phyloP scores from a whole-genome alignment of 2,797 vertebrate species.

The Acanthopagrus latus region DNA sequence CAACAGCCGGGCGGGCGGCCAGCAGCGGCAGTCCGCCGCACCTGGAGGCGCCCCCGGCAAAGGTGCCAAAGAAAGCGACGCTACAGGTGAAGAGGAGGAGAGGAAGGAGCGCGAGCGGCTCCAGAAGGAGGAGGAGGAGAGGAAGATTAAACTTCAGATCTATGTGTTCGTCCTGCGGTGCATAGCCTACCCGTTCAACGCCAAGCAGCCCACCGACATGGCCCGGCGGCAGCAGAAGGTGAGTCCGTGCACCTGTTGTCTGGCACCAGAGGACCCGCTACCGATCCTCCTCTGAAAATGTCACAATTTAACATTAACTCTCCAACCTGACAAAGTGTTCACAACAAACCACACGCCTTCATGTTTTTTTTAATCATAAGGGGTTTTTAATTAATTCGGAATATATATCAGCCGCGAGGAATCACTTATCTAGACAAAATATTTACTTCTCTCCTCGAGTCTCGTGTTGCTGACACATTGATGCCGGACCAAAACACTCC shows the following conservation, averaged over 20 bases:
- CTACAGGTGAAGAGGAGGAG: constrained; percentile 76
- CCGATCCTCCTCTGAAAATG: neutral
- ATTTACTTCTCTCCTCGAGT: neutral
- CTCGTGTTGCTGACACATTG: constrained; percentile 15
- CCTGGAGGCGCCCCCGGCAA: constrained; percentile 45
- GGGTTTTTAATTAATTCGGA: neutral
- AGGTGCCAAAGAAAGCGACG: constrained; percentile 22
- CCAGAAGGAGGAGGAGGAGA: constrained; percentile 87
- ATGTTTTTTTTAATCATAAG: fast-evolving
- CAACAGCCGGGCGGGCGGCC: constrained; percentile 30
- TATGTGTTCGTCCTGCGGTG: constrained; percentile 94
- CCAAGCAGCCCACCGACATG: constrained; percentile 98
- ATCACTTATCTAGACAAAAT: neutral
- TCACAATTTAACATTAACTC: neutral
- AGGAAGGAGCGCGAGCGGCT: constrained; percentile 77
- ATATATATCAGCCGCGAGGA: fast-evolving
- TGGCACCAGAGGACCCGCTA: fast-evolving
- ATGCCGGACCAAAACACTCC: neutral
- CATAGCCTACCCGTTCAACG: constrained; percentile 95
- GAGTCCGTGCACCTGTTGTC: constrained; percentile 75
- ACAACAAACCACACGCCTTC: neutral
- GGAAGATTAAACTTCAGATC: constrained; percentile 90
- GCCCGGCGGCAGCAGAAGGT: constrained; percentile 97
- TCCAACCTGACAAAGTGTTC: fast-evolving
- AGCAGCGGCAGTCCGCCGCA: constrained; percentile 39